phyloP scores from a whole-genome alignment of 2,113 vertebrate species.

The Abramis brama region DNA sequence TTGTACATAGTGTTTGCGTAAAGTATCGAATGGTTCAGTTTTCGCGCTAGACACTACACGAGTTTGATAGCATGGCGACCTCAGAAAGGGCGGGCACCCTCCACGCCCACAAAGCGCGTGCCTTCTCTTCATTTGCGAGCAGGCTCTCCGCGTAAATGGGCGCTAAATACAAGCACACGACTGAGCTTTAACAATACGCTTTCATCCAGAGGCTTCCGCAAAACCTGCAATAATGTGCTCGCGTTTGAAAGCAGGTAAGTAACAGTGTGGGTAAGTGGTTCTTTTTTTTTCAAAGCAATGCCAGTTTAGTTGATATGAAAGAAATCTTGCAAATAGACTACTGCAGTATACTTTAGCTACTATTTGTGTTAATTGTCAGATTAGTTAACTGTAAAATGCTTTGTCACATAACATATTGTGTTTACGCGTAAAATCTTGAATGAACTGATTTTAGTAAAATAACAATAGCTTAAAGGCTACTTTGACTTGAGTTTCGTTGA shows the following conservation, averaged over 20 bases:
- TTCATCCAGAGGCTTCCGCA: background rate
- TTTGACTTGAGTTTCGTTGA: background rate
- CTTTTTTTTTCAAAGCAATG: background rate
- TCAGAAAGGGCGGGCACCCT: constrained; percentile 57
- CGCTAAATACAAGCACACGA: constrained; percentile 65
- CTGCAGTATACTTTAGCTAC: background rate
- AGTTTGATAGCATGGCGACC: constrained; percentile 24
- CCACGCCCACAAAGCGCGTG: constrained; percentile 66
- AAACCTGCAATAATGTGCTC: background rate
- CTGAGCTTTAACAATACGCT: constrained; percentile 44
- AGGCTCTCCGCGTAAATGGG: constrained; percentile 62
- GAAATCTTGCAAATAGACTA: background rate
- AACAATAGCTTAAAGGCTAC: too few relatives aligned
- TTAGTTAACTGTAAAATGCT: background rate
- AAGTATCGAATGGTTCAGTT: constrained; percentile 19
- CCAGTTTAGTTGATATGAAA: background rate
- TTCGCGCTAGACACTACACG: background rate
- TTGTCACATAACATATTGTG: background rate
- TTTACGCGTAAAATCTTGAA: background rate
- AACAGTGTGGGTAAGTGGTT: background rate
- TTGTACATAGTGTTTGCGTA: background rate
- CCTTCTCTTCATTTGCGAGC: constrained; percentile 60
- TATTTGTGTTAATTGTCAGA: background rate
- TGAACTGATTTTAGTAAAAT: background rate
- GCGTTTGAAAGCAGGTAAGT: constrained; percentile 4